These are phyloP conservation scores for Cygnus olor DNA, from an alignment of 2,797 vertebrate species.

Conservation along the genomic window DNA sequence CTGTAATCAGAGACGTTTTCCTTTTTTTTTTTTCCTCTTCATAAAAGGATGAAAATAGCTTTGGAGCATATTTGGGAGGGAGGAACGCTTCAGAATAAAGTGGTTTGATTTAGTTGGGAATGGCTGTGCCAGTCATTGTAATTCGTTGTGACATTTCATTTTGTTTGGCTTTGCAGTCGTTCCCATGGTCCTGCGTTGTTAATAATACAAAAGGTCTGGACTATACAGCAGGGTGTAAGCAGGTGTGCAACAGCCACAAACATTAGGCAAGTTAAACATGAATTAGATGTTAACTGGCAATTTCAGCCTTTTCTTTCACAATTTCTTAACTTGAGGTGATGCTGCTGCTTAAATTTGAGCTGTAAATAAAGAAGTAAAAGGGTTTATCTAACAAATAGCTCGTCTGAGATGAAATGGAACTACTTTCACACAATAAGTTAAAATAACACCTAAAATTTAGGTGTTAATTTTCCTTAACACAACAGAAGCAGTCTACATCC, in stretches of 20 bases:
- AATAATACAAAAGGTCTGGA: constrained; percentile 66
- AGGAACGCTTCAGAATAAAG: background rate
- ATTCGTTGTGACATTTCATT: constrained; percentile 66
- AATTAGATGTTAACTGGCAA: constrained; percentile 40
- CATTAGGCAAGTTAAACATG: constrained; percentile 27
- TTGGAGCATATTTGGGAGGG: background rate
- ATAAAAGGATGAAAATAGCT: background rate
- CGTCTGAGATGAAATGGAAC: background rate
- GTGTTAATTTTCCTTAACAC: background rate
- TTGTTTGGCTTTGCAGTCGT: constrained; percentile 41
- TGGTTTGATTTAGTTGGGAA: background rate
- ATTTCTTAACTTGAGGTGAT: background rate
- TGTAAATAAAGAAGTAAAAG: background rate
- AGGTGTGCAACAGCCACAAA: constrained; percentile 42
- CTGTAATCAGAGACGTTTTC: background rate
- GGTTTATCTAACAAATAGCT: background rate
- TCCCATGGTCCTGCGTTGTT: background rate
- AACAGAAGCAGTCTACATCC: background rate
- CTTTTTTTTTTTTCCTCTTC: background rate
- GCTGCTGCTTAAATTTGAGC: background rate
- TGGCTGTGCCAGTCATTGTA: constrained; percentile 1
- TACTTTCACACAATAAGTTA: background rate
- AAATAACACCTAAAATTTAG: background rate
- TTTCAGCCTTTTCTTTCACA: constrained; percentile 40
- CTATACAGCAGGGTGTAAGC: background rate